Evolutionary conservation across 2,113 vertebrate genomes (phyloP), one percentile per base, ranked within the genome.

Genomic region (Dendrocopos noguchii): DNA sequence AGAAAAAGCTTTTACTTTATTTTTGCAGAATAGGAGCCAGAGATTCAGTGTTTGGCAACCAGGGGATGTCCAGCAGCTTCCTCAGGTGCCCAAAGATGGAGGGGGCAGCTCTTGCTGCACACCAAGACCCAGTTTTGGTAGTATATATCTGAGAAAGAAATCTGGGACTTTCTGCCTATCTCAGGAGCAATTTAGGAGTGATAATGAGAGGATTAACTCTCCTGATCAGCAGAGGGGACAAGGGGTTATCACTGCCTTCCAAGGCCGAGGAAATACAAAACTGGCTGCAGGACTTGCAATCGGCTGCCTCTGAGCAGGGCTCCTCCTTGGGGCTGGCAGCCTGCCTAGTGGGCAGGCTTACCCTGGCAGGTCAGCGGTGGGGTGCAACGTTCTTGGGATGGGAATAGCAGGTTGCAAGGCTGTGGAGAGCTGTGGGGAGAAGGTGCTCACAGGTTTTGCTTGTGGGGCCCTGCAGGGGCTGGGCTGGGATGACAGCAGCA

Each of bases 341-440:
- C 39, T 24, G 22, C 0, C 0, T 0, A 1, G 61, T 39, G 66
- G 39, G 33, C 6, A 1, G 68, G 19, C 31, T 88, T 67, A 68
- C 12, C 29, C 24, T 9, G 9, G n/a, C 27, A 20, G 15, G 7
- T 36, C 0, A 0, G 63, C 21, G 1, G 0, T 4, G 39, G 33
- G 22, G 3, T 33, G 16, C 18, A 52, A 7, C 24, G 68, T 57
- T 31, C 25, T 33, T 2, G 3, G n/a, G 25, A 16, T 65, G 57
- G 4, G 42, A 20, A 53, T 9, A 31, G 50, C 56, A 63, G 10
- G 47, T 16, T 61, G 46, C 68, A 77, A 66, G 19, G 44, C 25
- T 8, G 0, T 25, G 42, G n/a, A 33, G 80, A 52, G 47, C 12
- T 13, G 10, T 91, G 61, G 10, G 56, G 46, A 81, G 25, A 81